Percentiles rank a stretch among this genome's conserved stretches.
phyloP scores from a whole-genome alignment of 2,113 vertebrate genomes.

The Scomber colias region DNA sequence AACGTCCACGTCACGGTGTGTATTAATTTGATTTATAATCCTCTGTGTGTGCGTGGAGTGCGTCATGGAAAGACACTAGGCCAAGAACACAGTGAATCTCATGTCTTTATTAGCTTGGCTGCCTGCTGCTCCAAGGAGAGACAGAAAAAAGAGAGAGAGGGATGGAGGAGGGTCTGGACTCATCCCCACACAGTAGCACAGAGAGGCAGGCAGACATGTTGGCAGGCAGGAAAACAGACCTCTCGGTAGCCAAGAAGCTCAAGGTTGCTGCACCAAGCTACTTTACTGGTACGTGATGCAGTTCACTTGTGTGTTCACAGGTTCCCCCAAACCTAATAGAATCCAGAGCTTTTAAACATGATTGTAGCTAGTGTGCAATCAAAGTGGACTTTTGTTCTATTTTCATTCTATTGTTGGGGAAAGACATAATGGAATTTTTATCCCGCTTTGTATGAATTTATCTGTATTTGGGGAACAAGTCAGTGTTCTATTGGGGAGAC shows the following conservation, averaged over 20 bases:
- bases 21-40: conserved; percentile 71
- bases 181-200: conserved; percentile 25
- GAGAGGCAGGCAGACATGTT: conserved; percentile 4
- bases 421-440: too few relatives aligned
- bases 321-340: too few relatives aligned
- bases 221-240: background rate
- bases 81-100: conserved; percentile 67
- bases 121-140: conserved; percentile 45
- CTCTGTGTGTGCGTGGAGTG: conserved; percentile 32
- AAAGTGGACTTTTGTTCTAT: too few relatives aligned
- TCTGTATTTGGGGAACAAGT: too few relatives aligned
- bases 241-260: background rate
- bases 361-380: too few relatives aligned
- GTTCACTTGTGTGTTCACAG: background rate
- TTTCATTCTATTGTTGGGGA: too few relatives aligned
- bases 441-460: too few relatives aligned
- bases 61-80: conserved; percentile 64
- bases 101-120: conserved; percentile 68
- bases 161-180: conserved; percentile 25
- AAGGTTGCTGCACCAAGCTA: background rate
- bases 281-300: background rate
- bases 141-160: background rate
- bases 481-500: too few relatives aligned
- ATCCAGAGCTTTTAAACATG: too few relatives aligned
- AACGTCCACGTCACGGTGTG: conserved; percentile 56